Evolutionary conservation across 2,888 invertebrate species (phyloP).

Genomic region (Nematopogon swammerdamellus): DNA sequence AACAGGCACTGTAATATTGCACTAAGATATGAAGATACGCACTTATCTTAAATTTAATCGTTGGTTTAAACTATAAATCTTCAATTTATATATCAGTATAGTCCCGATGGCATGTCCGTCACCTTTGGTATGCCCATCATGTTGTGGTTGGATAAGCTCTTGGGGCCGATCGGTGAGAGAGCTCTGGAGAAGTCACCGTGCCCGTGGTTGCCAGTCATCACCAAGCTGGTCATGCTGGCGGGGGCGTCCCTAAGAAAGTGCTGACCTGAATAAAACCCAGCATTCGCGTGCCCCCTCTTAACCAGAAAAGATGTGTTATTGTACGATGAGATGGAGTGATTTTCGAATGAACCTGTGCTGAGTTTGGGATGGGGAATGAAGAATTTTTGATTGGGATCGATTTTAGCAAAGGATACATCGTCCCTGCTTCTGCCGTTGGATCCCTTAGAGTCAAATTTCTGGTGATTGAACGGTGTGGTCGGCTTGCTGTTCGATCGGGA

Average conservation of each 20-base stretch:
- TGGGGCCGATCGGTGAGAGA: constrained; percentile 32
- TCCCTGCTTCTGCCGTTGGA: constrained; percentile 21
- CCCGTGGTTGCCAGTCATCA: constrained; percentile 38
- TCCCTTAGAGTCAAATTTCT: constrained; percentile 28
- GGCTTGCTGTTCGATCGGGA: constrained; percentile 29
- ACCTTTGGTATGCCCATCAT: constrained; percentile 58
- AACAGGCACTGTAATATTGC: constrained; percentile 32
- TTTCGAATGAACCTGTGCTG: constrained; percentile 32
- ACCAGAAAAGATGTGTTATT: constrained; percentile 54
- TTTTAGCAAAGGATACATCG: constrained; percentile 20
- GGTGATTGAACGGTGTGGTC: constrained; percentile 7
- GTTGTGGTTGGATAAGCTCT: constrained; percentile 22
- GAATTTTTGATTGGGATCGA: constrained; percentile 34
- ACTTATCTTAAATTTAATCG: constrained; percentile 39
- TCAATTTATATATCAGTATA: constrained; percentile 48
- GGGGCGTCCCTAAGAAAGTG: constrained; percentile 44
- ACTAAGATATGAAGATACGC: constrained; percentile 20
- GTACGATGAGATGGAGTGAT: constrained; percentile 24
- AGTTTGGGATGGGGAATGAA: constrained; percentile 32
- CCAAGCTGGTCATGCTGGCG: constrained; percentile 46
- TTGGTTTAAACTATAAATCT: constrained; percentile 33
- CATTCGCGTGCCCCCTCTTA: constrained; percentile 60
- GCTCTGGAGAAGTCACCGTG: constrained; percentile 45
- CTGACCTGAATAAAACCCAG: constrained; percentile 63
- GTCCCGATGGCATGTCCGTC: constrained; percentile 70